A percentile compares a stretch with the other conserved stretches of the same genome.
These are phyloP conservation scores for Dasypolia templi DNA, from an alignment of 2,888 invertebrate species.

Conservation along the genomic window DNA sequence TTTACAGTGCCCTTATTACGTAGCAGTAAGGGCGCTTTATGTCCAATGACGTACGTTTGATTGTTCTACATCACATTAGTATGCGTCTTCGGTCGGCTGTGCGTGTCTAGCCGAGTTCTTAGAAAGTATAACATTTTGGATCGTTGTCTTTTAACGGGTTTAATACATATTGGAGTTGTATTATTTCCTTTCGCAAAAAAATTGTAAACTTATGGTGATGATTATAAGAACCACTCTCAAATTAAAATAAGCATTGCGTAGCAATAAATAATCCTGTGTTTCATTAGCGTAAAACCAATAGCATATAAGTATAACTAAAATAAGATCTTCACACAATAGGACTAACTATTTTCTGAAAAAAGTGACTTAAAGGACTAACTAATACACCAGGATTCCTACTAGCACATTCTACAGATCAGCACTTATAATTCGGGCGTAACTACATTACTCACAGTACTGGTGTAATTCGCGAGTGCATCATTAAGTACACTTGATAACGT, in stretches of 20 bases:
- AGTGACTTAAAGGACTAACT: too few species aligned
- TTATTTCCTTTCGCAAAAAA: neutral
- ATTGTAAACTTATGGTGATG: neutral
- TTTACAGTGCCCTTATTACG: neutral
- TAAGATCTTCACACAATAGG: neutral
- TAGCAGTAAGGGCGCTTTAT: neutral
- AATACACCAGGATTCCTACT: neutral
- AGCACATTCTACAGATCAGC: neutral
- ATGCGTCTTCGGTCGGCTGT: constrained; percentile 14
- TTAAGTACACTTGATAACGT: constrained; percentile 53
- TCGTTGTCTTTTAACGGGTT: neutral
- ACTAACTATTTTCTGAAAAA: too few species aligned
- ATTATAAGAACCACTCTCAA: too few species aligned
- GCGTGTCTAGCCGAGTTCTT: constrained; percentile 23
- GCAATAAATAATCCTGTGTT: too few species aligned
- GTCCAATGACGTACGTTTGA: neutral
- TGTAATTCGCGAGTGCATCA: constrained; percentile 54
- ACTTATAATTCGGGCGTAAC: constrained; percentile 8
- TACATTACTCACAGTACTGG: constrained; percentile 16
- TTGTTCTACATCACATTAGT: constrained; percentile 26
- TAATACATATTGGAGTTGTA: neutral
- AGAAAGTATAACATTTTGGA: constrained; percentile 20
- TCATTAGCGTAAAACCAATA: too few species aligned
- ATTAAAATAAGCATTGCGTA: too few species aligned
- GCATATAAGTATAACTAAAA: too few species aligned